A percentile compares a stretch with the other conserved stretches of the same genome.
These are phyloP conservation scores for Sprattus sprattus DNA, from an alignment of 2,113 vertebrate species.

Conservation along the genomic window DNA sequence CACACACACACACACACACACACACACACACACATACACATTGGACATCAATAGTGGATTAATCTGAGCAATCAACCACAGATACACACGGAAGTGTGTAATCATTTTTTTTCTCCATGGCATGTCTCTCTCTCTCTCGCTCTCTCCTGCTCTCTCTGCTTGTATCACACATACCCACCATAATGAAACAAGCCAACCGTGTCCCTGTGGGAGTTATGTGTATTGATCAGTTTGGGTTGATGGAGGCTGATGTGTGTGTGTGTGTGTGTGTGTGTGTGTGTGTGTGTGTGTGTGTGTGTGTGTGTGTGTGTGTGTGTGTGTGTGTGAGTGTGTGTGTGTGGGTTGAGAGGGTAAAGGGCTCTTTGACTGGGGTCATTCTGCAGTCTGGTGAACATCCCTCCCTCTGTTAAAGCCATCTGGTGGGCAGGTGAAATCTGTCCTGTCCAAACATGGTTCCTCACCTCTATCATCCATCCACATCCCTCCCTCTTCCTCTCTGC, in stretches of 20 bases:
- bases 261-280: not conserved
- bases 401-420: slow-evolving; percentile 68
- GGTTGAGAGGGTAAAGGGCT: slow-evolving; percentile 62
- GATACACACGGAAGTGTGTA: too few species aligned
- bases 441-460: not conserved
- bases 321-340: slow-evolving; percentile 32
- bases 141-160: too few species aligned
- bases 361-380: slow-evolving; percentile 62
- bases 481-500: too few species aligned
- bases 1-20: not conserved
- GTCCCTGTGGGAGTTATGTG: slow-evolving; percentile 51
- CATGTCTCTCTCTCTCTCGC: too few species aligned
- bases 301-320: not conserved
- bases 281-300: not conserved
- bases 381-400: slow-evolving; percentile 57
- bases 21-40: not conserved
- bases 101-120: too few species aligned
- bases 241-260: slow-evolving; percentile 50
- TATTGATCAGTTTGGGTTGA: slow-evolving; percentile 70
- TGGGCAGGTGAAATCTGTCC: slow-evolving; percentile 51
- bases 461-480: too few species aligned
- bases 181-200: slow-evolving; percentile 42
- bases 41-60: too few species aligned
- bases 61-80: too few species aligned
- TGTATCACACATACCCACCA: not conserved